Conservation (phyloP, 1,140 invertebrate species). For the Dryas iulia region DNA sequence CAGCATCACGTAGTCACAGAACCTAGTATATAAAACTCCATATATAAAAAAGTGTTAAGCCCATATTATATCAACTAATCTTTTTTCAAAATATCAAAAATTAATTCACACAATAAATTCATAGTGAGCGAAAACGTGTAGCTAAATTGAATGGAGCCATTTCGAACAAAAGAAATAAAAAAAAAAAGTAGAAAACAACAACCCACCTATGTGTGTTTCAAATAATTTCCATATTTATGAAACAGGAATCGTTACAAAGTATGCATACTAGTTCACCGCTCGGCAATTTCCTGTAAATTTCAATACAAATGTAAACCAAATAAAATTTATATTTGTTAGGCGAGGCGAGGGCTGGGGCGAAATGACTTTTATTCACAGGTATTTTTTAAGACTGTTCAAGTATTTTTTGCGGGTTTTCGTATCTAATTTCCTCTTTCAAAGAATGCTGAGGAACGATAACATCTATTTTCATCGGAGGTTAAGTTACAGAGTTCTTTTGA, state of each 20-base stretch:
- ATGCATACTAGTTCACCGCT: neutral
- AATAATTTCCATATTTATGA: neutral
- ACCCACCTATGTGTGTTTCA: neutral
- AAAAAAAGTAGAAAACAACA: neutral
- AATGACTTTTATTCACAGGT: neutral
- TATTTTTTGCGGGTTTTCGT: too few relatives aligned
- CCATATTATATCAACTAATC: too few relatives aligned
- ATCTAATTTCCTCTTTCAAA: too few relatives aligned
- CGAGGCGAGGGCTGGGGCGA: neutral
- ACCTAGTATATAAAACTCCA: too few relatives aligned
- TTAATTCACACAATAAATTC: neutral
- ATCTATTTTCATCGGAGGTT: too few relatives aligned
- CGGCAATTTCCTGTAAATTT: neutral
- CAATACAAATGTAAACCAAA: neutral
- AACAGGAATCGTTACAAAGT: neutral
- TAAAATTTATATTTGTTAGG: neutral
- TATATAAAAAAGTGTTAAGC: too few relatives aligned
- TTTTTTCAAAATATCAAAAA: too few relatives aligned
- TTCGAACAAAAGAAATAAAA: neutral
- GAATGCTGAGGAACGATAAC: too few relatives aligned
- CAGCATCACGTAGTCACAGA: too few relatives aligned
- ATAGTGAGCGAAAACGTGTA: neutral
- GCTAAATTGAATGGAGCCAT: neutral
- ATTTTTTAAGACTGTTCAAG: neutral
- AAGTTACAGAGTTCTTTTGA: too few relatives aligned